These are phyloP conservation scores for Sarcophaga bullata DNA, from an alignment of 1,140 invertebrate genomes.

Conservation along the genomic window DNA sequence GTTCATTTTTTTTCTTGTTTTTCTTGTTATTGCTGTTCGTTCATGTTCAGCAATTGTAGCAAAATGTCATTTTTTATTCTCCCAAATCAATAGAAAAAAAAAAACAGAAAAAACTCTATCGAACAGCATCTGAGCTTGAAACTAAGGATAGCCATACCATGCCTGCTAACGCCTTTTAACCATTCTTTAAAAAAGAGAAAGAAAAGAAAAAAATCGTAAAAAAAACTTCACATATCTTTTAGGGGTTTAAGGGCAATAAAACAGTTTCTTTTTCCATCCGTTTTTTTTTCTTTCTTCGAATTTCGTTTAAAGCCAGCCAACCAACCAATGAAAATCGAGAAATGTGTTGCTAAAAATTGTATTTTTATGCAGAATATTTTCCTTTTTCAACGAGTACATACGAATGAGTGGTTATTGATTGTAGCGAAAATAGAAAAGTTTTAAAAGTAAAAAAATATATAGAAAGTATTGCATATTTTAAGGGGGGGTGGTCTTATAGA, in stretches of 20 bases:
- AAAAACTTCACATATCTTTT: neutral
- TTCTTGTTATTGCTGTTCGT: neutral
- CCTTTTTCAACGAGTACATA: neutral
- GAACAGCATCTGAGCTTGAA: too few species aligned
- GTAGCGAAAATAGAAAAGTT: too few species aligned
- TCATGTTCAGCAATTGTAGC: neutral
- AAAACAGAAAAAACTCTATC: too few species aligned
- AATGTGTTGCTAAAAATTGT: neutral
- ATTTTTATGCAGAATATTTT: neutral
- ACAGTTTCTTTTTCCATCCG: neutral
- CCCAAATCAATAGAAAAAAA: neutral
- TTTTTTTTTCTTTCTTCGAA: neutral
- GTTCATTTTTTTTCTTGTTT: neutral
- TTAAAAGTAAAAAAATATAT: too few species aligned
- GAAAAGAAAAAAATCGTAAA: too few species aligned
- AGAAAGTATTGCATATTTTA: conserved; percentile 8
- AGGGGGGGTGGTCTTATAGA: too few species aligned
- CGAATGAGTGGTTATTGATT: too few species aligned
- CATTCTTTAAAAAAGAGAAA: too few species aligned
- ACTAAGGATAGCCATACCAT: too few species aligned
- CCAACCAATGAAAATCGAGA: conserved; percentile 9
- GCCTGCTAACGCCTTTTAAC: too few species aligned
- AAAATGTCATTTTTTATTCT: conserved; percentile 5
- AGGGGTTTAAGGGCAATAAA: conserved; percentile 2
- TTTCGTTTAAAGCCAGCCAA: neutral